A percentile compares a stretch with the other conserved stretches of the same genome.
Conservation (phyloP, 2,888 invertebrate species). For the Sarcophaga caerulescens region DNA sequence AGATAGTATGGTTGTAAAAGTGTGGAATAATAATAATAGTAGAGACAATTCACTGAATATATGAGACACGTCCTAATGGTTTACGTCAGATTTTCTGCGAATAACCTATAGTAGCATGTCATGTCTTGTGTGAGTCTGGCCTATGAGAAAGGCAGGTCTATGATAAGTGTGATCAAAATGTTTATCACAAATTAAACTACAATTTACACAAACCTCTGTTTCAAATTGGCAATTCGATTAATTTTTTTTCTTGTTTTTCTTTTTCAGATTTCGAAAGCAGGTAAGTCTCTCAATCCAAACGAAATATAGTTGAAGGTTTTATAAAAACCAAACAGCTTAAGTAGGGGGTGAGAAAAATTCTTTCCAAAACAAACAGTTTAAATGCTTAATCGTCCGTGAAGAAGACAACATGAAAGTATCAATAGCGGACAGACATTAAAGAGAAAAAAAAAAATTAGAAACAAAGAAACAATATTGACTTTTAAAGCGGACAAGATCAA, state of each 20-base stretch:
- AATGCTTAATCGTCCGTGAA: background rate
- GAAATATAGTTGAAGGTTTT: background rate
- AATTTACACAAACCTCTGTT: background rate
- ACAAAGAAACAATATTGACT: background rate
- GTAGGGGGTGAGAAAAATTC: slow-evolving; percentile 34
- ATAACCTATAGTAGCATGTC: no score
- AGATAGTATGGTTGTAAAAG: no score
- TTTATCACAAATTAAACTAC: background rate
- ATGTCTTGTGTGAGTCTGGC: no score
- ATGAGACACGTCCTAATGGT: no score
- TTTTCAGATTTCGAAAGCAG: background rate
- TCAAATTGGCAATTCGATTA: background rate
- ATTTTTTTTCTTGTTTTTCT: background rate
- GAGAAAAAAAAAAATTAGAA: background rate
- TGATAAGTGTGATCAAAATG: background rate
- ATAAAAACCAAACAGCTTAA: background rate
- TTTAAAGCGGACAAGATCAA: slow-evolving; percentile 59
- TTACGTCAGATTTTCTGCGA: no score
- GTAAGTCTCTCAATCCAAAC: background rate
- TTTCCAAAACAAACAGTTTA: background rate
- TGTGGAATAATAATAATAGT: no score
- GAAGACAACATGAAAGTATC: slow-evolving; percentile 21
- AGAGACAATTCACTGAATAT: no score
- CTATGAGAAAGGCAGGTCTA: no score
- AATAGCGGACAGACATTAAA: background rate